Evolutionary conservation across 2,113 vertebrate genomes (phyloP), one percentile per base, ranked within the genome.

Genomic region (Heloderma charlesbogerti): DNA sequence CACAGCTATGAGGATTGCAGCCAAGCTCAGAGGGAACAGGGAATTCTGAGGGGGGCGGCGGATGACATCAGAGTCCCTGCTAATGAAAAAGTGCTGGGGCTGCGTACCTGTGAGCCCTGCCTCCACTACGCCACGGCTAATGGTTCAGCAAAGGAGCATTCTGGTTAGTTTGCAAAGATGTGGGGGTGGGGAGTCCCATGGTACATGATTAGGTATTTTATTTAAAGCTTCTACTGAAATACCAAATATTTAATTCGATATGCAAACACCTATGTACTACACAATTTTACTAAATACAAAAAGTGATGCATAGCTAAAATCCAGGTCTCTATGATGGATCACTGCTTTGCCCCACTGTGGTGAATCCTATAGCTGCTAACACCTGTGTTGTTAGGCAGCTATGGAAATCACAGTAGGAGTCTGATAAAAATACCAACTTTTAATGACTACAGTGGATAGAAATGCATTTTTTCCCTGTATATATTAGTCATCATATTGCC

Each of bases 371-470:
- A 74, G 75, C 43, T 92, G 80, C 89, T 54, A 86, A 67, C 85
- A 5, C 48, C 0, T 3, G 51, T n/a, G 71, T 25, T 67, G 92
- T 81, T 89, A 51, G 63, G 74, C 79, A 84, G 45, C 43, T 92
- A 31, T 69, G 88, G 75, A 13, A 88, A 91, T 94, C 90, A 84
- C 40, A 92, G 90, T 31, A 51, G 83, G 80, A 69, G 92, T 67
- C 37, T 91, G 91, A 54, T 88, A 54, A 89, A 89, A 84, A 86
- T 88, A 79, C 72, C 89, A 94, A 88, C 78, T 89, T 86, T 57
- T 92, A 93, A 89, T 84, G 89, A 86, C 63, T 91, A 83, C 45
- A 93, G 40, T 48, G 87, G 78, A 77, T 87, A 87, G 29, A 22
- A 75, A 67, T 18, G 29, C 90, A 16, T 40, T 34, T 54, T 40